Evolutionary conservation across 2,888 invertebrate genomes (phyloP), one percentile per base, ranked within the genome.

Genomic region (Dryococelus australis): DNA sequence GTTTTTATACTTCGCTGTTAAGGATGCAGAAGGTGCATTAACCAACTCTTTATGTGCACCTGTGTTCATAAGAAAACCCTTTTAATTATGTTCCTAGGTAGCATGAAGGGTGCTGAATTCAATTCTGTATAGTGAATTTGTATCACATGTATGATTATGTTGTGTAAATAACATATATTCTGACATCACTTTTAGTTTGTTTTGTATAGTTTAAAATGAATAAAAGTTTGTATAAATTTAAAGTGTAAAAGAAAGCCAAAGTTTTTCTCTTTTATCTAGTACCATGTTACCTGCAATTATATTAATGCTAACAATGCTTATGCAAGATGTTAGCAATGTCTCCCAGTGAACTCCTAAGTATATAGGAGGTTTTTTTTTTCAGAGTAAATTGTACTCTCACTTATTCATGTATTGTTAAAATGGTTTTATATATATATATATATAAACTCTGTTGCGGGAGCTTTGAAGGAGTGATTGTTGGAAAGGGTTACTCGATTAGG

Each of bases 201-300:
- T 65, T 47, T 85, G 85, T 85, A 85, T 85, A 65, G 78, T 85
- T 65, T 65, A 27, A 85, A 65, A 65, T 85, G 47, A 85, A 47
- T 53, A 78, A 65, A 85, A 47, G 53, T 85, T 65, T 65, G 65
- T 65, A 85, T 85, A 65, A 51, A 85, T 85, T 85, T 85, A 85
- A 85, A 20, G 20, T 51, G 35, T 65, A 24, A 24, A 47, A 47
- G 47, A 47, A 13, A 47, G 47, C 47, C 10, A 47, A 47, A 47
- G 47, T 47, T 47, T 65, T 24, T 65, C 16, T 65, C 24, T 65
- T 65, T 24, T 65, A 20, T 24, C n/a, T 20, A 65, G 1, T 65
- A n/a, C 6, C 65, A 65, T 47, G 8, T 47, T 47, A 16, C 2
- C 10, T 5, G 16, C 47, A 6, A 9, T 47, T 47, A 47, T 47